phyloP scores from a whole-genome alignment of 2,797 vertebrate species.

The Myripristis murdjan region DNA sequence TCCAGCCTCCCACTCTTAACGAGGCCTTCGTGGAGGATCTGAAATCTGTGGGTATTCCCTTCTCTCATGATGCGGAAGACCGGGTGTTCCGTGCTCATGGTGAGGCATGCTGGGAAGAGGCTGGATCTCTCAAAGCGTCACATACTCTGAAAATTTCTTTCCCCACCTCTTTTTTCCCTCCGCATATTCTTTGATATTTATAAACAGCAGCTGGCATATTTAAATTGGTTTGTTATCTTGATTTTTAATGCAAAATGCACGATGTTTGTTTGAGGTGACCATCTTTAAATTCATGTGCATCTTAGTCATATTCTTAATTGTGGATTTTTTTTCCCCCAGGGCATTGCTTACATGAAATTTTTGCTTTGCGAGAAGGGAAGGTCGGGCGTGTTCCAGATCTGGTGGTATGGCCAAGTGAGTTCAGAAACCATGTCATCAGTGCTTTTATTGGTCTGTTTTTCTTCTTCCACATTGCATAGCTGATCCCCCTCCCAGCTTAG shows the following conservation, averaged over 20 bases:
- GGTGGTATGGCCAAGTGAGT: constrained; percentile 98
- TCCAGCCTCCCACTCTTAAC: constrained; percentile 90
- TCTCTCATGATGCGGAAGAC: constrained; percentile 94
- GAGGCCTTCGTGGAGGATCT: constrained; percentile 94
- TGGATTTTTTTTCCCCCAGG: constrained; percentile 82
- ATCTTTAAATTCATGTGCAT: background rate
- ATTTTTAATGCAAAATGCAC: background rate
- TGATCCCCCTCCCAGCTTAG: constrained; percentile 41
- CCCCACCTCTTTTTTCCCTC: too few relatives aligned
- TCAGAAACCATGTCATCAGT: constrained; percentile 33
- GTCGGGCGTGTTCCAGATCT: constrained; percentile 94
- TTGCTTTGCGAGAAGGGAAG: constrained; percentile 96
- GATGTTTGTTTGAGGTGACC: background rate
- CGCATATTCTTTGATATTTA: too few relatives aligned
- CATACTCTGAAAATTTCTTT: background rate
- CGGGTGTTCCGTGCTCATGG: constrained; percentile 95
- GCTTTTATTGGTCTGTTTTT: constrained; percentile 35
- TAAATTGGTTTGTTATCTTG: too few relatives aligned
- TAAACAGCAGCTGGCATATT: too few relatives aligned
- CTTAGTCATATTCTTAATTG: background rate
- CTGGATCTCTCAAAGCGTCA: background rate
- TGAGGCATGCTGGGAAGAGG: constrained; percentile 75
- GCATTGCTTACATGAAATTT: constrained; percentile 98
- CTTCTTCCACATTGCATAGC: constrained; percentile 42
- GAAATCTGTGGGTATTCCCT: constrained; percentile 90